phyloP scores from a whole-genome alignment of 2,888 invertebrate genomes.

The Morpho achilles region DNA sequence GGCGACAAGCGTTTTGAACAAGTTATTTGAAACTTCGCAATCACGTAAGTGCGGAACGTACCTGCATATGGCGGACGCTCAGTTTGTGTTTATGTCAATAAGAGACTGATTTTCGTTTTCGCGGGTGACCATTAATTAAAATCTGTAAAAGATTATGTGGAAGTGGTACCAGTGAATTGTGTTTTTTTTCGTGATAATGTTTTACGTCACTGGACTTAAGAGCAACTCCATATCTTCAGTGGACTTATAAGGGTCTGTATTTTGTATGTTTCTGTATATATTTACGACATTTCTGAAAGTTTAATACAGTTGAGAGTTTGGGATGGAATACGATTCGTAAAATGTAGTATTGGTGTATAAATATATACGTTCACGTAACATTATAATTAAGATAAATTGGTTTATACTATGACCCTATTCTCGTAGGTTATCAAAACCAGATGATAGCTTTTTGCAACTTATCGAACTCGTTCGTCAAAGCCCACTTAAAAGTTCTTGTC shows the following conservation, averaged over 20 bases:
- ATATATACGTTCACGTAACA: not conserved
- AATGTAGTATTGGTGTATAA: not conserved
- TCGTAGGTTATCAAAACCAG: constrained; percentile 57
- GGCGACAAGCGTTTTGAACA: constrained; percentile 28
- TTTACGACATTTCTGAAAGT: constrained; percentile 39
- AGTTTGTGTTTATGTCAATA: constrained; percentile 80
- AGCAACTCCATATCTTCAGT: constrained; percentile 60
- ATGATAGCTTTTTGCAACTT: constrained; percentile 53
- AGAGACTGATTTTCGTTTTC: constrained; percentile 74
- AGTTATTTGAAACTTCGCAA: constrained; percentile 33
- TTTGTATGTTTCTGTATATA: constrained; percentile 61
- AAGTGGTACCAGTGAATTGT: constrained; percentile 68
- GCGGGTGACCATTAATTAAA: constrained; percentile 73
- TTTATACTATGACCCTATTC: constrained; percentile 20
- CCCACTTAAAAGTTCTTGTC: not conserved
- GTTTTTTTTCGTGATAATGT: constrained; percentile 68
- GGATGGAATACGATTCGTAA: not conserved
- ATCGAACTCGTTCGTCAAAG: constrained; percentile 3
- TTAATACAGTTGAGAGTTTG: constrained; percentile 5
- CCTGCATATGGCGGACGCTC: constrained; percentile 77
- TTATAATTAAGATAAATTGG: constrained; percentile 4
- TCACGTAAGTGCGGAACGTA: constrained; percentile 60
- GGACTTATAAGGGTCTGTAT: constrained; percentile 72
- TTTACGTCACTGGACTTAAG: constrained; percentile 64
- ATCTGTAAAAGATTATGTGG: constrained; percentile 62